Evolutionary conservation across 1,140 invertebrate species (phyloP).

Genomic region (Ceratoteleas bidentatus): DNA sequence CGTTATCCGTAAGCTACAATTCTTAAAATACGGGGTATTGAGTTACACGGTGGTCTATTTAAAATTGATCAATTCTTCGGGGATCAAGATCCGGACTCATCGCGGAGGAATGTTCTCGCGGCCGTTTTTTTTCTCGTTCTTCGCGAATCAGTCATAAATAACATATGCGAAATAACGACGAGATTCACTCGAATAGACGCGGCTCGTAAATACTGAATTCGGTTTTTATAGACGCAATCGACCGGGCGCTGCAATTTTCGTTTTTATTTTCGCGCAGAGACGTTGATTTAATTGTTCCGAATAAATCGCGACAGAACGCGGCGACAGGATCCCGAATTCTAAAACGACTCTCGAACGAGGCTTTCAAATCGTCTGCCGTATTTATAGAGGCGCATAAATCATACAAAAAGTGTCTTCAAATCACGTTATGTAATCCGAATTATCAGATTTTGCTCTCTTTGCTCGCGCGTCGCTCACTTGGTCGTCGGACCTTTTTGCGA

Average conservation of each 20-base stretch:
- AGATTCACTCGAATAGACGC: constrained; percentile 30
- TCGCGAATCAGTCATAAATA: constrained; percentile 40
- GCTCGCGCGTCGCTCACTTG: too few relatives aligned
- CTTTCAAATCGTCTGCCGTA: constrained; percentile 40
- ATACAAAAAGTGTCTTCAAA: constrained; percentile 57
- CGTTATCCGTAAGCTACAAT: constrained; percentile 4
- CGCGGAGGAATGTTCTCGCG: constrained; percentile 8
- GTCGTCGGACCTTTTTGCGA: too few relatives aligned
- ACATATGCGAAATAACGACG: constrained; percentile 11
- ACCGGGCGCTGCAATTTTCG: neutral
- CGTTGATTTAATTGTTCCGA: constrained; percentile 7
- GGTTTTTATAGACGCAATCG: too few relatives aligned
- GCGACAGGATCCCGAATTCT: constrained; percentile 33
- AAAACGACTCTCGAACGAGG: constrained; percentile 42
- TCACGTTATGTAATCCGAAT: constrained; percentile 48
- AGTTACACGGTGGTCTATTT: constrained; percentile 42
- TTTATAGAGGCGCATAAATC: constrained; percentile 55
- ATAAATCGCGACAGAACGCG: constrained; percentile 15
- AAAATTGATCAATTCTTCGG: constrained; percentile 41
- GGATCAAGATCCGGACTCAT: constrained; percentile 12
- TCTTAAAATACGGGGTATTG: constrained; percentile 42
- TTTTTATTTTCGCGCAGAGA: neutral
- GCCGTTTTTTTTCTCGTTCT: constrained; percentile 16
- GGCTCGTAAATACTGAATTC: too few relatives aligned
- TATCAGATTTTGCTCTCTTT: constrained; percentile 36